Evolutionary conservation across 2,888 invertebrate genomes (phyloP).

Genomic region (Ptychoptera contaminata): DNA sequence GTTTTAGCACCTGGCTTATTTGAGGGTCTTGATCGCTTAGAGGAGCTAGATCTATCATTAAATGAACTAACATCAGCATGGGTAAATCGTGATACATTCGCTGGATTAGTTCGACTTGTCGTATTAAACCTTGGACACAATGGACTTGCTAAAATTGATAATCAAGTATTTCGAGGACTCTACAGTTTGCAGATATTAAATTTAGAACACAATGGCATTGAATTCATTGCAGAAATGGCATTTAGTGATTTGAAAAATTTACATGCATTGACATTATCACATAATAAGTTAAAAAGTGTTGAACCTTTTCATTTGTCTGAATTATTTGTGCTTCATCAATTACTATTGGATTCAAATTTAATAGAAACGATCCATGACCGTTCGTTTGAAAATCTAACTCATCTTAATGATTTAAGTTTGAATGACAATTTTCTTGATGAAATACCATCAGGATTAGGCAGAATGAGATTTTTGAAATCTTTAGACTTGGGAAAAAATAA

Average conservation of each 20-base stretch:
- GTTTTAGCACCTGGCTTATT: conserved; percentile 59
- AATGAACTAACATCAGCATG: conserved; percentile 60
- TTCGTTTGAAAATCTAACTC: conserved; percentile 61
- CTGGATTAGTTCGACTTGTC: conserved; percentile 53
- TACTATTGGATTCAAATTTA: conserved; percentile 58
- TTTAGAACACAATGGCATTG: conserved; percentile 54
- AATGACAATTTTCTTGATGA: conserved; percentile 55
- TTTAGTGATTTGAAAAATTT: conserved; percentile 61
- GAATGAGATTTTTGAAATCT: conserved; percentile 51
- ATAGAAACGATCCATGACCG: conserved; percentile 50
- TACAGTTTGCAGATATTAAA: conserved; percentile 58
- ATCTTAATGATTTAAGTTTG: conserved; percentile 58
- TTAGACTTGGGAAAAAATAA: conserved; percentile 70
- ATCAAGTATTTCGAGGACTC: conserved; percentile 54
- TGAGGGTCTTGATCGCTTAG: conserved; percentile 54
- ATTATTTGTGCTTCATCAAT: conserved; percentile 52
- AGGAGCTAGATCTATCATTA: conserved; percentile 52
- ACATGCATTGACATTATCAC: conserved; percentile 55
- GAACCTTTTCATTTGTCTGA: conserved; percentile 56
- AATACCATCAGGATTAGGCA: conserved; percentile 53
- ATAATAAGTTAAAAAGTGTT: conserved; percentile 52
- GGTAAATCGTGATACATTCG: conserved; percentile 62
- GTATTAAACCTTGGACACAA: conserved; percentile 61
- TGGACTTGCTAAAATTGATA: conserved; percentile 50
- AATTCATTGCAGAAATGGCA: conserved; percentile 52